Conservation (phyloP, 2,113 vertebrate species). For the Oryzias celebensis region DNA sequence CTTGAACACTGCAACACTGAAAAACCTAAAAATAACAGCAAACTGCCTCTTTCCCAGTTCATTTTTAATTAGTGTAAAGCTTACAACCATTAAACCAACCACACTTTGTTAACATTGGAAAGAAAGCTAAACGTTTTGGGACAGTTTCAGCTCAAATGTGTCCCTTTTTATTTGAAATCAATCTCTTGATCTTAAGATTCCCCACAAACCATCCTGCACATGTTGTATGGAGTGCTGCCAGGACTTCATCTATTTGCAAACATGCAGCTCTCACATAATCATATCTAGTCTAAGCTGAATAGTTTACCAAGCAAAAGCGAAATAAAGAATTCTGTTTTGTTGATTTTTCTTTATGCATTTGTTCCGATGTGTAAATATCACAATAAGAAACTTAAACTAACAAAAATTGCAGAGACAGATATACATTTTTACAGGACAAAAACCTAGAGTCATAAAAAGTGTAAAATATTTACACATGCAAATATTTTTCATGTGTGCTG, state of each 20-base stretch:
- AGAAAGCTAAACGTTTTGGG: too few species aligned
- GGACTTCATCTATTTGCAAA: constrained; percentile 38
- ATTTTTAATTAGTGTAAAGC: too few species aligned
- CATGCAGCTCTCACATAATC: constrained; percentile 26
- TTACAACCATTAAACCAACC: too few species aligned
- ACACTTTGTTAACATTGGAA: too few species aligned
- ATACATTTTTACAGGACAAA: constrained; percentile 25
- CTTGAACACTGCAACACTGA: too few species aligned
- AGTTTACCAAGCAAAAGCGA: neutral
- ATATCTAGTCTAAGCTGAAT: constrained; percentile 22
- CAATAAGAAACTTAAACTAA: constrained; percentile 13
- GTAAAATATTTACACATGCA: constrained; percentile 37
- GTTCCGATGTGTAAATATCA: constrained; percentile 39
- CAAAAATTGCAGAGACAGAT: constrained; percentile 12
- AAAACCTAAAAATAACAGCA: too few species aligned
- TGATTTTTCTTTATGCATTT: neutral
- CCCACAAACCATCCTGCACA: constrained; percentile 36
- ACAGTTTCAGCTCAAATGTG: constrained; percentile 4
- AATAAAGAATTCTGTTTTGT: constrained; percentile 11
- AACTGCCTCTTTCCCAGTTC: too few species aligned
- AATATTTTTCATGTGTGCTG: constrained; percentile 17
- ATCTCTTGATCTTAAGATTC: constrained; percentile 38
- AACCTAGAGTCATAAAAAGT: constrained; percentile 30
- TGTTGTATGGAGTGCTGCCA: constrained; percentile 48
- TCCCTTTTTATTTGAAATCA: constrained; percentile 36